phyloP scores from a whole-genome alignment of 1,140 invertebrate genomes.

The Meloidogyne exigua region DNA sequence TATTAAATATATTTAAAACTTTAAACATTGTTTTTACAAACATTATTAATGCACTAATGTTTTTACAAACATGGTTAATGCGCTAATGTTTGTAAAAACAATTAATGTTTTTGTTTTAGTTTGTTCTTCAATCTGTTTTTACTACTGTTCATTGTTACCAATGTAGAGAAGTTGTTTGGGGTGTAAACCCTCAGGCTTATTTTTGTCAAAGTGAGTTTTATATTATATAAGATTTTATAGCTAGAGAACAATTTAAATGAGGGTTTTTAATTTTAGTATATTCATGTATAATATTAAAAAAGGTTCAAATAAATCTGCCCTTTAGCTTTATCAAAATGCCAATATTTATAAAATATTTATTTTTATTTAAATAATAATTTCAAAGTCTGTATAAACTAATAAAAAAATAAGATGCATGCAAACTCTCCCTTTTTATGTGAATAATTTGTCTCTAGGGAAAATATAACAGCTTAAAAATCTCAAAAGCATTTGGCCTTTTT shows the following conservation, averaged over 20 bases:
- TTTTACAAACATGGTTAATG: too few relatives aligned
- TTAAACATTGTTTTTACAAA: too few relatives aligned
- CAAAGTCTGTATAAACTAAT: neutral
- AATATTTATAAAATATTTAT: neutral
- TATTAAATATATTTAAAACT: too few relatives aligned
- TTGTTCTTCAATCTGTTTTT: conserved; percentile 81
- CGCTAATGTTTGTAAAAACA: too few relatives aligned
- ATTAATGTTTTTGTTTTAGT: conserved; percentile 65
- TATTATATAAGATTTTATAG: too few relatives aligned
- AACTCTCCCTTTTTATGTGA: neutral
- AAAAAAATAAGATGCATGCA: neutral
- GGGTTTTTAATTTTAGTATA: too few relatives aligned
- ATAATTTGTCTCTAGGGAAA: conserved; percentile 1
- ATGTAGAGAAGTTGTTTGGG: conserved; percentile 86
- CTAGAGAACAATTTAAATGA: too few relatives aligned
- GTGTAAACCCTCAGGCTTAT: conserved; percentile 70
- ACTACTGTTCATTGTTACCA: conserved; percentile 85
- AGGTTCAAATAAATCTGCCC: neutral
- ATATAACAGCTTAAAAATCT: conserved; percentile 2
- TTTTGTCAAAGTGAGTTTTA: conserved; percentile 54
- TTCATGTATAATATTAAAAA: neutral
- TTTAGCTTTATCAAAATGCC: neutral
- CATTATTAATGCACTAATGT: too few relatives aligned
- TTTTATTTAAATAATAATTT: neutral
- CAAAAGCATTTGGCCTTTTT: neutral